Base-by-base conservation (phyloP, 2,888 invertebrate species). In the Netelia fuscicornis region DNA sequence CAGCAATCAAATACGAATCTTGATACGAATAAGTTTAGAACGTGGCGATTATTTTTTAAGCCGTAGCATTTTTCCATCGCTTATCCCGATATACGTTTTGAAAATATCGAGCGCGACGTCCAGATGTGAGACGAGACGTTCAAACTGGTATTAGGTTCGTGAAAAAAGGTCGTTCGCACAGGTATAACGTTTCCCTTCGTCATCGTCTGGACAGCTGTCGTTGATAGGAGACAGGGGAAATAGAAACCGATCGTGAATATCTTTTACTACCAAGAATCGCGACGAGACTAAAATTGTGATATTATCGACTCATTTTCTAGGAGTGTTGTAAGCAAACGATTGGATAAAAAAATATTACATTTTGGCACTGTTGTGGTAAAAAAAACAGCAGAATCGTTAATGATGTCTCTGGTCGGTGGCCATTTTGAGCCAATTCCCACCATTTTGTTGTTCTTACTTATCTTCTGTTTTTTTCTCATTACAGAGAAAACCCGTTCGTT, bases 151-250 rank as follows among this genome's bases (percentile, higher is more conserved):
- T 8, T 72, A 10, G 20, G 20, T 20, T 1, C 20, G 54, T 17
- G 60, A 58, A 64, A 58, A 72, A 83, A 52, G 20, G 13, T 13
- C 72, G 37, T 72, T 60, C 56, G 54, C 71, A 70, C 20, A 42
- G 44, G 48, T 76, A 20, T 72, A 71, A 52, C 23, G 44, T 83
- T 68, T 54, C 62, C 77, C 84, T 74, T 77, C 77, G 81, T 81
- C 84, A 78, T 81, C 71, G 56, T 70, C 44, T 13, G 77, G 84
- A 84, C 84, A 84, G 81, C 84, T 84, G 84, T 77, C 81, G 81
- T 30, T 68, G 72, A 78, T 84, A 64, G 54, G 64, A 25, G 71
- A 42, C 52, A 37, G 23, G 64, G 54, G 56, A 54, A 64, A 64
- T 64, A 70, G 79, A 30, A 54, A 13, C 62, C 54, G 23, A 77